phyloP scores from a whole-genome alignment of 2,797 vertebrate genomes.

The Semaprochilodus insignis region DNA sequence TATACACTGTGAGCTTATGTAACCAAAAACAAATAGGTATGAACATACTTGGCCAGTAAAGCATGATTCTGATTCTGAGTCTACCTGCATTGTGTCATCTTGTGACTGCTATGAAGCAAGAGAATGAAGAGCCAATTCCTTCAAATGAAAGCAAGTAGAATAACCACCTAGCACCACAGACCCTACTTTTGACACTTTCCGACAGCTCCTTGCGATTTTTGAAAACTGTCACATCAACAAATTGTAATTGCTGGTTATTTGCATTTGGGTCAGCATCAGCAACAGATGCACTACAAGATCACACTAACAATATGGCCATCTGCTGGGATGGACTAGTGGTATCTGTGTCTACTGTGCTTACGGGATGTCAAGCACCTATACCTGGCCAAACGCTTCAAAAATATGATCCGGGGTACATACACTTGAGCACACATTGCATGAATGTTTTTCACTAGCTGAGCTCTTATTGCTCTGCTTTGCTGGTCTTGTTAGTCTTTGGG shows the following conservation, averaged over 20 bases:
- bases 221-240: neutral
- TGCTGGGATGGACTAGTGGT: neutral
- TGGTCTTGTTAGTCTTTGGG: conserved; percentile 13
- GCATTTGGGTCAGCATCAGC: neutral
- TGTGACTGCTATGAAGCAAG: too few relatives aligned
- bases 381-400: neutral
- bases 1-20: too few relatives aligned
- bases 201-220: too few relatives aligned
- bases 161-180: too few relatives aligned
- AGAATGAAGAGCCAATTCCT: too few relatives aligned
- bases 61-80: too few relatives aligned
- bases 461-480: conserved; percentile 13
- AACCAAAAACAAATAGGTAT: too few relatives aligned
- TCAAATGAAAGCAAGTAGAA: too few relatives aligned
- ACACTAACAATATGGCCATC: neutral
- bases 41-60: too few relatives aligned
- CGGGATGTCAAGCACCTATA: neutral
- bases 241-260: neutral
- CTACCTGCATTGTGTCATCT: too few relatives aligned
- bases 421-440: neutral
- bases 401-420: neutral
- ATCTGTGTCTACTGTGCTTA: too few relatives aligned
- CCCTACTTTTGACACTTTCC: too few relatives aligned
- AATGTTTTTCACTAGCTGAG: conserved; percentile 1
- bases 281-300: neutral